These are phyloP conservation scores for Atherinosoma microstoma DNA, from an alignment of 2,797 vertebrate species.

Conservation along the genomic window DNA sequence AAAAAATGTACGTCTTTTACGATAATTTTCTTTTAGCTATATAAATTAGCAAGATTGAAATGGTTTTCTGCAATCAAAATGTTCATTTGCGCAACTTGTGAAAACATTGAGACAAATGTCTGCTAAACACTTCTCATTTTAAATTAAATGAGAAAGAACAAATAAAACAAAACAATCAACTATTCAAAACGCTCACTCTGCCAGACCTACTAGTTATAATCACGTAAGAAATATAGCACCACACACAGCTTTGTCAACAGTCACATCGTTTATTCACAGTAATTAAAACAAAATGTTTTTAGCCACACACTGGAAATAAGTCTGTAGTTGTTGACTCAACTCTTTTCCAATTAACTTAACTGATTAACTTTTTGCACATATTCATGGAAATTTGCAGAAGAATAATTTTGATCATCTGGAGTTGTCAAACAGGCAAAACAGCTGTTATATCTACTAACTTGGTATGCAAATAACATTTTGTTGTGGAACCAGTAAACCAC, in stretches of 20 bases:
- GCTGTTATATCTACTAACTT: neutral
- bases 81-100: neutral
- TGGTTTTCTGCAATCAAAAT: neutral
- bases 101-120: neutral
- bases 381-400: neutral
- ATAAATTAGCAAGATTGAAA: no score
- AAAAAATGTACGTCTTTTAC: neutral
- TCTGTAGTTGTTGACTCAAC: neutral
- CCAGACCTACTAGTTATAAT: neutral
- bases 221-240: neutral
- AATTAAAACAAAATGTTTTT: constrained; percentile 3
- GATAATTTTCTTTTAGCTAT: neutral
- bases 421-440: neutral
- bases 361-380: neutral
- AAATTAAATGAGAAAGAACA: neutral
- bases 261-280: neutral
- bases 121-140: neutral
- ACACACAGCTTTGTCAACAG: neutral
- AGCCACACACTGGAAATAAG: neutral
- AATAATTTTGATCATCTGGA: neutral
- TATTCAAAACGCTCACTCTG: neutral
- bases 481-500: neutral
- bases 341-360: neutral
- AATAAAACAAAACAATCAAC: neutral
- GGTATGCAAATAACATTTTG: neutral